Conservation (phyloP, 2,888 invertebrate genomes). For the Corbicula japonica region DNA sequence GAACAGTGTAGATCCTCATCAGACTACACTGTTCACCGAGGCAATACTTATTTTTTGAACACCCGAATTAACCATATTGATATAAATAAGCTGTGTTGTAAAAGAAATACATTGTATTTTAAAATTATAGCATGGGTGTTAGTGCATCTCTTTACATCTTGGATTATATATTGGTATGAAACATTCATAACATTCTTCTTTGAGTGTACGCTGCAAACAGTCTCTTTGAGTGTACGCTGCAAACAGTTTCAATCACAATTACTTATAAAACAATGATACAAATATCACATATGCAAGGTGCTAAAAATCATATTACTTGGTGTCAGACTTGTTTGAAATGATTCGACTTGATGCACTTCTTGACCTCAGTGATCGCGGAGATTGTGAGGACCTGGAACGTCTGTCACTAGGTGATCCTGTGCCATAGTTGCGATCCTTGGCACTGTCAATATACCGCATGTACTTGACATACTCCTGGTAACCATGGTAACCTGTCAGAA, state of each 20-base stretch:
- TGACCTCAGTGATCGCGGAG: slow-evolving; percentile 39
- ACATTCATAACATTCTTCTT: background rate
- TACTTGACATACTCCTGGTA: slow-evolving; percentile 55
- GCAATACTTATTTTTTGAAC: no score
- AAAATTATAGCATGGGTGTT: no score
- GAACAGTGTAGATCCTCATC: no score
- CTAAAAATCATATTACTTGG: no score
- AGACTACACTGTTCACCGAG: no score
- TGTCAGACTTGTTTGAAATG: slow-evolving; percentile 43
- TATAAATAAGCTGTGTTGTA: no score
- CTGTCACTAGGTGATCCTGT: slow-evolving; percentile 35
- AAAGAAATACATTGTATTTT: no score
- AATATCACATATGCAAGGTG: background rate
- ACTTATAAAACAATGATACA: background rate
- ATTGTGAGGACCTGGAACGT: slow-evolving; percentile 46
- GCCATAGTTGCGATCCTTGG: slow-evolving; percentile 49
- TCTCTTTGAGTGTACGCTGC: background rate
- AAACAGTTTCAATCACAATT: background rate
- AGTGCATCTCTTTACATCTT: no score
- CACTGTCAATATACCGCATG: slow-evolving; percentile 61
- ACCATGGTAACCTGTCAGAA: slow-evolving; percentile 54
- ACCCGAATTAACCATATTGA: no score
- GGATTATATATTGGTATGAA: no score
- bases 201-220: background rate
- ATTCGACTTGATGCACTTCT: slow-evolving; percentile 22